Base-by-base conservation (phyloP, 2,888 invertebrate species). In the Erebia epiphron region DNA sequence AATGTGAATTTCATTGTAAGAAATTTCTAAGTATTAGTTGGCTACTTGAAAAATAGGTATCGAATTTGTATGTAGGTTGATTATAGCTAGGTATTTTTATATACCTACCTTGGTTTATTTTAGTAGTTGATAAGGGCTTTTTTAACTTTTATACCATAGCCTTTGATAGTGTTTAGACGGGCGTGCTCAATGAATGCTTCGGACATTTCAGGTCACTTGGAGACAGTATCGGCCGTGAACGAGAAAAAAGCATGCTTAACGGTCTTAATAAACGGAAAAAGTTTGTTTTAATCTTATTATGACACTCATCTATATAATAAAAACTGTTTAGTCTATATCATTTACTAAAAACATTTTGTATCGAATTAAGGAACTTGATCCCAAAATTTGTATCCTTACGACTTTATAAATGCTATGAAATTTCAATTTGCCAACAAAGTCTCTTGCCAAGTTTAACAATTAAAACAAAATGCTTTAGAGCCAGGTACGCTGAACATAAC, bases 341-440 rank as follows among this genome's bases (percentile, higher is more conserved):
- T 35, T 35, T 35, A 35, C 26, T 7, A 35, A 35, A 35, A 35
- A 7, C 11, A 57, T 7, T 57, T 57, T 57, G 13, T 57, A 14
- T 16, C n/a, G 43, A 43, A 46, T 18, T 18, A 49, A 14, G 49
- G 13, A 62, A 62, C 21, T 49, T 7, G 46, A 16, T 14, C 13
- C 14, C 49, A 21, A 49, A 49, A 62, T 62, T 49, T 62, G 62
- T 49, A 14, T 66, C 56, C 57, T 46, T 43, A 56, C 13, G 46
- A 57, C 43, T 56, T 43, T 43, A 66, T 57, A 46, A 57, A 56
- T 5, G 66, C 56, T 66, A 56, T 66, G 21, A 66, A 57, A 57
- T 66, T 21, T 46, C 26, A 66, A 56, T 56, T 66, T 46, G 56
- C 54, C 46, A 54, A 66, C 66, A 66, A 66, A 56, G 52, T 64